Evolutionary conservation across 2,888 invertebrate species (phyloP), one percentile per base, ranked within the genome.

Genomic region (Phengaris alcon): DNA sequence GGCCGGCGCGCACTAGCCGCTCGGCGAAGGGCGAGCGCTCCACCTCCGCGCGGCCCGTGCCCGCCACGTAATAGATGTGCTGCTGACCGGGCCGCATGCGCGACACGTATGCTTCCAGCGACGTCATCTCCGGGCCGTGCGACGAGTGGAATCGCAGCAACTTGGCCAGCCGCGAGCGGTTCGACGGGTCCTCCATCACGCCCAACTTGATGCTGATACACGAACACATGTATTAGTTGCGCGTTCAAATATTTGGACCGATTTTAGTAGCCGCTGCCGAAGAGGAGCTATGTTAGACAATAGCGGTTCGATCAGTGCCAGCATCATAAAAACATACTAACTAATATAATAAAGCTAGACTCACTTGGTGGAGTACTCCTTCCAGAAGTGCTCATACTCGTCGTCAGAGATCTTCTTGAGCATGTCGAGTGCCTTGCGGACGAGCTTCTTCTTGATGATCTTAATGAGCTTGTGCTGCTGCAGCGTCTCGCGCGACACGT

Each of bases 401-500:
- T 97, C 97, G 77, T 96, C 96, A 75, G 97, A 95, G 78, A 99
- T 95, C 93, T 99, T 99, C 94, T 99, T 99, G 80, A 99, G 96
- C 99, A 99, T 99, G 88, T 99, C 99, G 75, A 99, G 93, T 8
- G 97, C 98, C 91, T 99, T 99, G 74, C 99, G 96, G 15, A 99
- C 97, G 77, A 99, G 94, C 88, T 99, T 99, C 95, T 99, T 99
- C 94, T 99, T 99, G 87, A 99, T 99, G 76, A 99, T 98, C 93
- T 99, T 99, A 84, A 99, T 97, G 9, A 99, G 95, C 90, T 99
- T 99, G 94, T 99, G 99, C 87, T 99, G 99, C 88, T 99, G 99
- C 54, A 99, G 95, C 75, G 98, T 99, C 94, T 99, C 99, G 82
- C 99, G 96, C 0, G 98, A 98, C 52, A 99, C 99, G 90, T 99